Percentiles rank a stretch among this genome's conserved stretches.
Evolutionary conservation across 2,797 vertebrate species (phyloP).

Genomic region (Euphonia xanthogaster): DNA sequence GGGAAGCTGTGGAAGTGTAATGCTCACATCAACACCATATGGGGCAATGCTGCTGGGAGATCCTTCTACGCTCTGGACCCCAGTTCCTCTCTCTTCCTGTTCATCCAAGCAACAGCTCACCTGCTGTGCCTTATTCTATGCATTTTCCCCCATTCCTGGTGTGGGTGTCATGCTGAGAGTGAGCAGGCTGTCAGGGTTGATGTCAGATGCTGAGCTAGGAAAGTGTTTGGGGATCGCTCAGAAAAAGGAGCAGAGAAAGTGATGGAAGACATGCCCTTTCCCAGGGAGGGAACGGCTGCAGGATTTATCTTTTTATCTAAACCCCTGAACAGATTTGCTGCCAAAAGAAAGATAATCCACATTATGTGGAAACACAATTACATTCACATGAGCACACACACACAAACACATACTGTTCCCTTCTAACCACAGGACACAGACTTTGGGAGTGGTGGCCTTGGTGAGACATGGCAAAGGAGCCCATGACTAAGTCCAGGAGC

Average conservation of each 20-base stretch:
- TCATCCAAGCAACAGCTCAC: neutral
- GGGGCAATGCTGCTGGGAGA: no score
- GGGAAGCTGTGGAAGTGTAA: neutral
- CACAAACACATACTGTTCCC: constrained; percentile 43
- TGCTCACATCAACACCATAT: neutral
- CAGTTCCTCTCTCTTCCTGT: fast-evolving
- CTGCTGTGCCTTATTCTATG: neutral
- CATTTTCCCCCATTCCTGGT: fast-evolving
- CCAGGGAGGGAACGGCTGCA: neutral
- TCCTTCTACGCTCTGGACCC: neutral
- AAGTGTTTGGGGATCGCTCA: fast-evolving
- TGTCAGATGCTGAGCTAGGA: neutral
- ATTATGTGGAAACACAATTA: constrained; percentile 48
- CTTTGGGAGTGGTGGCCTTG: neutral
- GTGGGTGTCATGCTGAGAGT: neutral
- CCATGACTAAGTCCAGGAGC: neutral
- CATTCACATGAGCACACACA: constrained; percentile 48
- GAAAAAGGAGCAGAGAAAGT: neutral
- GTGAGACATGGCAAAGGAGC: neutral
- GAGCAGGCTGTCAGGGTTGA: neutral
- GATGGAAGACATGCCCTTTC: neutral
- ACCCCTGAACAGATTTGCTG: neutral
- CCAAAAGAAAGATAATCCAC: constrained; percentile 59
- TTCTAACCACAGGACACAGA: neutral
- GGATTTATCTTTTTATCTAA: constrained; percentile 49